Evolutionary conservation across 2,888 invertebrate species (phyloP), one percentile per base, ranked within the genome.

Genomic region (Caenorhabditis zanzibari): DNA sequence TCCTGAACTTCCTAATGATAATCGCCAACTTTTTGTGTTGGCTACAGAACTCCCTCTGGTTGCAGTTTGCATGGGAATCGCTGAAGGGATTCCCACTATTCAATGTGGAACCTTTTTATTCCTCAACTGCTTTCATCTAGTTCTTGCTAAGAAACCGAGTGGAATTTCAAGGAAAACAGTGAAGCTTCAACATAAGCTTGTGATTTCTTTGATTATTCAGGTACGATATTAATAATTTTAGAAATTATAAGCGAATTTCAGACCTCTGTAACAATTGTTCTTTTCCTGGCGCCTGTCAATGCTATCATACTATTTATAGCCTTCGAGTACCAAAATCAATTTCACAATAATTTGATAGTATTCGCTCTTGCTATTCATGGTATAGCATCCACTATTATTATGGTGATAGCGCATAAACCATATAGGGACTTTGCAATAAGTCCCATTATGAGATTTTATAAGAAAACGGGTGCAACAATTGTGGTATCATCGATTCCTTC

Each of bases 331-430:
- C 63, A 64, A n/a, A 64, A 74, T 41, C 73, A 74, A 28, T 19
- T 22, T 14, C n/a, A 22, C 7, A 64, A 63, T 14, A 54, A 74
- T 19, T 54, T 54, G 6, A 38, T 59, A 3, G 35, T 59, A 14
- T 14, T 73, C 1, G 32, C 52, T 7, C 4, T 73, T 10, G 32
- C 73, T 4, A 38, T 28, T n/a, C 63, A 72, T 41, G 72, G 72
- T 10, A 26, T 59, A 2, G 28, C 47, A 4, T 59, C 72, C 5
- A 59, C 59, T 35, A 2, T 72, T 1, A 35, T 61, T 0, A 61
- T 73, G 72, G 10, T 73, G 7, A 0, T 49, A 1, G 72, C 35
- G 6, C 61, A 61, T 26, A 28, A 47, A n/a, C 61, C 47, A 14
- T 73, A 71, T 58, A 58, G 71, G 4, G 41, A 58, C 22, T 41